Base-by-base conservation (phyloP, 2,888 invertebrate genomes). In the Zygaena filipendulae region DNA sequence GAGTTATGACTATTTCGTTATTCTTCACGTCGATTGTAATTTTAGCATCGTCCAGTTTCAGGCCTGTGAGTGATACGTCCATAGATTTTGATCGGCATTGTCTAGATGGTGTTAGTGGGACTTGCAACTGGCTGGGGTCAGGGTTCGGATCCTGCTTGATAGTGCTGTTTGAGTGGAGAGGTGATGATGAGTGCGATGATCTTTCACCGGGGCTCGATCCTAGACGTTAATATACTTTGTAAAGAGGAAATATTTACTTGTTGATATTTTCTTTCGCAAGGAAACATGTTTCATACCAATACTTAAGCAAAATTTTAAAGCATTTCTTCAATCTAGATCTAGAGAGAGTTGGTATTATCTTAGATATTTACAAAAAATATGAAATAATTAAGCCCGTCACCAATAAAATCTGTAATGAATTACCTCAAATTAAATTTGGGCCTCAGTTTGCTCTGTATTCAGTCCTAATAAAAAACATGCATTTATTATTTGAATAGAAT, bases 1-100 rank as follows among this genome's bases (percentile, higher is more conserved):
- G 79, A 2, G 79, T 79, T 2, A 79, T 75, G 0, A 49, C 56
- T 1, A 79, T 75, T 55, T 79, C 75, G 18, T 56, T 74, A n/a
- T 62, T 71, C 39, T 63, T 66, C 36, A 64, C 59, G 25, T 79
- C 70, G 3, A 79, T 60, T 0, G 71, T 74, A 11, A 77, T 63
- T 54, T 62, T 66, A 11, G 75, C 67, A 10, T 74, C 75, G 4
- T 74, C 70, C 3, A 75, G 40, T 19, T 51, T 57, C 3, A 77
- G 39, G 2, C 63, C 63, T 2, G 66, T 49, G 2, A 80, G 58
- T 1, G 81, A 68, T 2, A 82, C 75, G 36, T 84, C 84, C 2
- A 84, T 79, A 0, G 84, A 84, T 54, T 79, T 82, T 0, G 84
- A 84, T 19, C 84, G 57, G 38, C 60, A 64, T 38, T 82, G 82